phyloP scores from a whole-genome alignment of 2,888 invertebrate genomes.

The Drosophila gaucha region DNA sequence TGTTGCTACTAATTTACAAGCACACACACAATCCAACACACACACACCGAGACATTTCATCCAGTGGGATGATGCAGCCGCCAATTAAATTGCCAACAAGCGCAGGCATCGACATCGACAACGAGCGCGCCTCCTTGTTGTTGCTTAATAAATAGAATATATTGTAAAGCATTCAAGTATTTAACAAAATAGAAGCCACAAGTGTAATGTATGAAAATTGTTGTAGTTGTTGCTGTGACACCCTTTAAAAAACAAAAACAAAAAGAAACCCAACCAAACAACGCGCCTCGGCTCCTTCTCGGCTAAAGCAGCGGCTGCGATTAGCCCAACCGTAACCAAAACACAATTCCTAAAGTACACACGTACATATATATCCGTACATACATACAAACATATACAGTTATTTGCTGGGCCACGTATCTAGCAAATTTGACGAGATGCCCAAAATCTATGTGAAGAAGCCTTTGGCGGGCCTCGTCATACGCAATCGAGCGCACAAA shows the following conservation, averaged over 20 bases:
- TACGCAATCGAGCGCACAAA: conserved; percentile 94
- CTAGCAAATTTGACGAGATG: conserved; percentile 66
- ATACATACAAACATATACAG: conserved; percentile 1
- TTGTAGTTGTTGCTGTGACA: conserved; percentile 43
- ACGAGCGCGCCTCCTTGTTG: conserved; percentile 62
- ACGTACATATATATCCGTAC: not conserved
- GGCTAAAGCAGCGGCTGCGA: conserved; percentile 20
- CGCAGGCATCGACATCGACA: conserved; percentile 48
- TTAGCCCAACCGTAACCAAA: conserved; percentile 16
- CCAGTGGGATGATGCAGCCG: conserved; percentile 56
- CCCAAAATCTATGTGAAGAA: conserved; percentile 86
- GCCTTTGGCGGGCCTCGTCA: conserved; percentile 92
- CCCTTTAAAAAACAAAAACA: conserved; percentile 10
- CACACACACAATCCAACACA: not conserved
- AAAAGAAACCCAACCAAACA: not conserved
- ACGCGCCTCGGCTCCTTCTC: conserved; percentile 12
- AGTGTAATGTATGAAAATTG: conserved; percentile 57
- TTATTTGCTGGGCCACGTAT: conserved; percentile 49
- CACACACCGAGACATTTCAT: not conserved
- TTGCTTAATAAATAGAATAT: conserved; percentile 50
- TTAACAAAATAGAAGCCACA: conserved; percentile 16
- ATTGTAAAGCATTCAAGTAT: conserved; percentile 30
- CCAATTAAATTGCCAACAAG: conserved; percentile 53
- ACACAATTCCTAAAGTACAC: conserved; percentile 3
- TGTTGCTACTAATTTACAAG: not conserved